Base-by-base conservation (phyloP, 2,888 invertebrate genomes). In the Podabrus alpinus region DNA sequence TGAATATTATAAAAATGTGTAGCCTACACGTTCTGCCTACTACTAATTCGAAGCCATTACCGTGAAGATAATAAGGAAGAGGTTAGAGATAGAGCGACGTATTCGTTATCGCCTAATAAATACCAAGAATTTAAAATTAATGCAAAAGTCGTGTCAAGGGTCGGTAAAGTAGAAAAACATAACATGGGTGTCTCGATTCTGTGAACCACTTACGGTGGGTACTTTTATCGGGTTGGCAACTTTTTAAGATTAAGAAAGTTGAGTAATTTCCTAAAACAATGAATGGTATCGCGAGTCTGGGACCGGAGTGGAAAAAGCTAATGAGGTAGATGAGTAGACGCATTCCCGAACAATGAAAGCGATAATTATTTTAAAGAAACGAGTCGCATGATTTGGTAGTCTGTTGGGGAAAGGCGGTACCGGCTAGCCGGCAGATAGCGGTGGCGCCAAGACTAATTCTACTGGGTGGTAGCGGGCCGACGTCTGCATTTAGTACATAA, bases 361-460 rank as follows among this genome's bases (percentile, higher is more conserved):
- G 59, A 77, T 77, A 78, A 78, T 78, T 78, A 78, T 72, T 75
- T 75, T 78, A 68, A 75, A 75, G 75, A 77, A 78, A 78, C 75
- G 68, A 77, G 78, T 77, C 77, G 77, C 78, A 76, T 78, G 74
- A 78, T 78, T 78, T 74, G 77, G 75, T 73, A 74, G 73, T 66
- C 69, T 59, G 67, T 77, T 72, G 66, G 68, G 73, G 69, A 72
- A 69, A 77, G 74, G 77, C 77, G 78, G 80, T 78, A 79, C 76
- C 77, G 77, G 75, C 79, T 79, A 77, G 81, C 79, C 83, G 79
- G 81, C 79, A 83, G 84, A 84, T 84, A 85, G 84, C 81, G 76
- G 78, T 82, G 84, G 83, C 85, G 85, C 84, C 85, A 84, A 80
- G 80, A 79, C 83, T 82, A 83, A 84, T 84, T 84, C 82, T 82